These are phyloP conservation scores for Astreopora myriophthalma DNA, from an alignment of 64 coral and sea anemone genomes.

Conservation along the genomic window DNA sequence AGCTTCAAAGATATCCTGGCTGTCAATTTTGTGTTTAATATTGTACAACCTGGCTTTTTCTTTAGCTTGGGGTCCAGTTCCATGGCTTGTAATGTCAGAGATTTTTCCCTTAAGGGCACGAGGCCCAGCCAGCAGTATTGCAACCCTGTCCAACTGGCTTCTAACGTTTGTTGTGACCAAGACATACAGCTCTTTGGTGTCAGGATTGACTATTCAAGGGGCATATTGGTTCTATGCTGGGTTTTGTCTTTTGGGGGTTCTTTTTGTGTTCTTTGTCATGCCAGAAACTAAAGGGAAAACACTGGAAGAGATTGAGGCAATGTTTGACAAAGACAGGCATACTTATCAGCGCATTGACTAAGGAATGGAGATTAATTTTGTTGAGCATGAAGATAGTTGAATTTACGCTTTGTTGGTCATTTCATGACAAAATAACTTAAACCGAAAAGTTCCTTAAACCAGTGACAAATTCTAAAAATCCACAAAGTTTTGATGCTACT, in stretches of 20 bases:
- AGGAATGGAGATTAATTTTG: no score
- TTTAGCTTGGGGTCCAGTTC: constrained; percentile 88
- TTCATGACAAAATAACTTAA: no score
- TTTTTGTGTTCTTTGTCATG: constrained; percentile 53
- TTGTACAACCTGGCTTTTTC: constrained; percentile 57
- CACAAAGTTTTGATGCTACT: no score
- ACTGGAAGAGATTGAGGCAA: constrained; percentile 75
- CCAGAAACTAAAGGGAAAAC: constrained; percentile 83
- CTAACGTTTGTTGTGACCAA: constrained; percentile 70
- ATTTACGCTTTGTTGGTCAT: no score
- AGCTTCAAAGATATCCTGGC: constrained; percentile 45
- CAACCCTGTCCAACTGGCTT: constrained; percentile 46
- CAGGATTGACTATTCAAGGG: constrained; percentile 50
- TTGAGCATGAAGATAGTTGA: no score
- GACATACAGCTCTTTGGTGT: constrained; percentile 49
- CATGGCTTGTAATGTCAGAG: constrained; percentile 84
- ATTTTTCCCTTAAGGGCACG: constrained; percentile 76
- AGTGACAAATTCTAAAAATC: no score
- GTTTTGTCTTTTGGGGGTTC: constrained; percentile 13
- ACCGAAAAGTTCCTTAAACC: no score
- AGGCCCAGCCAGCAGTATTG: constrained; percentile 63
- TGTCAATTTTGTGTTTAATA: constrained; percentile 61
- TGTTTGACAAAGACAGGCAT: no score
- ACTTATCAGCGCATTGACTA: no score
- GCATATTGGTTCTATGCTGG: constrained; percentile 71